Evolutionary conservation across 1,140 invertebrate species (phyloP), one percentile per base, ranked within the genome.

Genomic region (Tyrophagus putrescentiae): DNA sequence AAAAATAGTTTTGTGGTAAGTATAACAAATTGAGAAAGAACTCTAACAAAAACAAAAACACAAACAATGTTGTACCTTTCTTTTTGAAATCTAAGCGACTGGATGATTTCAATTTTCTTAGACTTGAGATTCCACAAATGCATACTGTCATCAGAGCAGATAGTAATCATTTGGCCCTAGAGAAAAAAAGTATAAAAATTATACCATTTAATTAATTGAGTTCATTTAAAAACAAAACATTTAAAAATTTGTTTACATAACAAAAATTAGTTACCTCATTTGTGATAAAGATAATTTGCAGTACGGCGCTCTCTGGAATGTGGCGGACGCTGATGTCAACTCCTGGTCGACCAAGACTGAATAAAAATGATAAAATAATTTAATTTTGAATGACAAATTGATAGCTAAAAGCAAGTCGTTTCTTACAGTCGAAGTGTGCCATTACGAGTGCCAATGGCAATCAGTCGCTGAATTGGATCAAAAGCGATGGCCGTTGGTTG

Each of bases 391-490:
- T 13, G 45, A 21, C 45, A 48, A 9, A 48, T 48, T 7, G 18
- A 48, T 25, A 48, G 13, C 23, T 48, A 48, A 48, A 21, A 13
- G 7, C 21, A 48, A 7, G 7, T 7, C 7, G 6, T 42, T 3
- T n/a, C 85, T 89, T 94, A 95, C 87, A 98, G 84, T 77, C 93
- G 81, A 61, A 98, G 80, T 64, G 85, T 88, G 70, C 94, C 95
- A 66, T 82, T 82, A 76, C 91, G 95, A 68, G 93, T 93, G 60
- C 94, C 95, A 72, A 98, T 90, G 36, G 91, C 95, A 68, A 98
- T 78, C 52, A 98, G 78, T 73, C 84, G 86, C 76, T 98, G 95
- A 66, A 99, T 84, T 42, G 94, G 92, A 78, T 98, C 95, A 78
- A 89, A 98, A 45, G 93, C 93, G 72, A 98, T 76, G 39, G 91